Conservation (phyloP, 1,140 invertebrate genomes). For the Oscheius sp. region DNA sequence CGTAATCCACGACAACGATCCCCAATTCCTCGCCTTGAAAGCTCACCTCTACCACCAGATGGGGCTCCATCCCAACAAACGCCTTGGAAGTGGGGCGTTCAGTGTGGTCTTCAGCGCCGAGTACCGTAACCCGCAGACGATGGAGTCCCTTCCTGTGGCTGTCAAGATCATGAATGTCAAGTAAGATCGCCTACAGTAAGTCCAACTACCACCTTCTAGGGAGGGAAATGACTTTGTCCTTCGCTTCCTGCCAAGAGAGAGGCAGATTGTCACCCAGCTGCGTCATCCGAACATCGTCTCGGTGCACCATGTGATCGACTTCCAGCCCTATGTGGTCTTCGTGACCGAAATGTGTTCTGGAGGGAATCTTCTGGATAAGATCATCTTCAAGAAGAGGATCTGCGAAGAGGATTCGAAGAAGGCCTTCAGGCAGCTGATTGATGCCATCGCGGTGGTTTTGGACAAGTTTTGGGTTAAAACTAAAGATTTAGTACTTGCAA, state of each 20-base stretch:
- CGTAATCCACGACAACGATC: background rate
- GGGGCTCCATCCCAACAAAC: background rate
- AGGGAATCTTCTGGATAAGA: conserved; percentile 48
- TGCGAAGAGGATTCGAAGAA: conserved; percentile 41
- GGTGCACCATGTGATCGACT: background rate
- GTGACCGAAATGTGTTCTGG: conserved; percentile 42
- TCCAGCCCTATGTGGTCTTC: conserved; percentile 30
- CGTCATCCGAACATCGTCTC: background rate
- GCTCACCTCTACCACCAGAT: background rate
- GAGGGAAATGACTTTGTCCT: background rate
- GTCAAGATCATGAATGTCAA: background rate
- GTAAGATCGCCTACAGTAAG: too few species aligned
- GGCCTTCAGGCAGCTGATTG: conserved; percentile 53
- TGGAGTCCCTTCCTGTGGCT: too few species aligned
- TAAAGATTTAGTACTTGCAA: conserved; percentile 69
- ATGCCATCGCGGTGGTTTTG: conserved; percentile 32
- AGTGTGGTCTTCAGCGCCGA: background rate
- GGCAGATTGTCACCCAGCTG: background rate
- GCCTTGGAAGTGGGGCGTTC: background rate
- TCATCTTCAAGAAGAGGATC: conserved; percentile 58
- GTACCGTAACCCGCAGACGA: background rate
- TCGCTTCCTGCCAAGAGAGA: background rate
- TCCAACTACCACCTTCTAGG: too few species aligned
- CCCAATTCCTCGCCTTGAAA: background rate
- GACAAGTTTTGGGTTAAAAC: background rate